phyloP scores from a whole-genome alignment of 2,888 invertebrate species.

The Bugulina stolonifera region DNA sequence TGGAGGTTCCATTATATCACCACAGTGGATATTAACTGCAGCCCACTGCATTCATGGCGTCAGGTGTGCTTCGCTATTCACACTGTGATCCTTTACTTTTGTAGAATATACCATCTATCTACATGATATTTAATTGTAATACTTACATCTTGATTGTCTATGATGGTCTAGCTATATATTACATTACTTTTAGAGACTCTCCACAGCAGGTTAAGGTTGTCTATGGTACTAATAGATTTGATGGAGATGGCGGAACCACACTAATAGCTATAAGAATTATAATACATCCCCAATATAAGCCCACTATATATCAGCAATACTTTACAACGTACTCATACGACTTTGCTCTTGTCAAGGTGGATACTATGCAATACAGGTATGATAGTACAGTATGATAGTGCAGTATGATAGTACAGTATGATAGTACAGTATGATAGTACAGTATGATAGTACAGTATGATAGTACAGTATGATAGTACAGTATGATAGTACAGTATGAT shows the following conservation, averaged over 20 bases:
- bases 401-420: too few species aligned
- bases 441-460: too few species aligned
- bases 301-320: neutral
- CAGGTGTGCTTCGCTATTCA: neutral
- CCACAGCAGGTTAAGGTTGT: neutral
- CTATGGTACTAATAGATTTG: neutral
- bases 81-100: too few species aligned
- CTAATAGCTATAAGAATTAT: neutral
- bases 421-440: too few species aligned
- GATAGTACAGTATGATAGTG: too few species aligned
- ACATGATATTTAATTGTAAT: neutral
- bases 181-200: too few species aligned
- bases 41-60: neutral
- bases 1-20: neutral
- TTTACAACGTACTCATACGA: conserved; percentile 19
- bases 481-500: too few species aligned
- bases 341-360: neutral
- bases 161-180: too few species aligned
- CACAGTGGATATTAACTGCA: neutral
- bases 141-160: neutral
- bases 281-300: neutral
- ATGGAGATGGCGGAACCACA: neutral
- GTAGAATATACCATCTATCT: neutral
- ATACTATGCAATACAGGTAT: neutral
- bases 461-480: too few species aligned